Conservation (phyloP, 37 sponge, comb jelly and placozoan species). For the Agelas oroides region DNA sequence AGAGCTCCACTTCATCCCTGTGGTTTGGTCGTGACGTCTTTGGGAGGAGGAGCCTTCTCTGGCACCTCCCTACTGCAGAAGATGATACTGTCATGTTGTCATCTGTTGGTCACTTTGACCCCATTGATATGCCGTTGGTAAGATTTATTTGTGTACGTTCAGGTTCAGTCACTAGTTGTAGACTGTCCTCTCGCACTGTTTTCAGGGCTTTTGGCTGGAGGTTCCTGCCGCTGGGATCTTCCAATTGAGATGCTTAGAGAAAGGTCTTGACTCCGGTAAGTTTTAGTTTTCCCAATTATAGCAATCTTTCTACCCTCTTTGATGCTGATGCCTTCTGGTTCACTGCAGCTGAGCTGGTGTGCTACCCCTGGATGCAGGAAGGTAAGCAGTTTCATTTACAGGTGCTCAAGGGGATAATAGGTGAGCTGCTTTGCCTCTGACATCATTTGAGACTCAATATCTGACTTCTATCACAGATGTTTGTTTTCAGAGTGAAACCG, state of each 20-base stretch:
- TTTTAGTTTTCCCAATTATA: no score
- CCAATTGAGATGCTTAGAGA: conserved; percentile 9
- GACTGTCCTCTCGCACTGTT: no score
- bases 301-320: no score
- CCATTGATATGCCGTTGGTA: conserved; percentile 24
- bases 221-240: conserved; percentile 77
- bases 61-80: conserved; percentile 61
- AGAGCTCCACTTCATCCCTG: conserved; percentile 51
- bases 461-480: conserved; percentile 1
- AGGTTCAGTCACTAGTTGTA: no score
- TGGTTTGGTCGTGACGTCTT: conserved; percentile 99
- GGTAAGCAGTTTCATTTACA: conserved; percentile 43
- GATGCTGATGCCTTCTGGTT: no score
- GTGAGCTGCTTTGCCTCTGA: no score
- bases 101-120: conserved; percentile 63
- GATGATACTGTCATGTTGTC: conserved; percentile 66
- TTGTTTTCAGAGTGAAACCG: conserved; percentile 22
- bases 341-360: conserved; percentile 27
- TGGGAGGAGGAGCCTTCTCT: conserved; percentile 93
- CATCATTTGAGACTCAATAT: no score
- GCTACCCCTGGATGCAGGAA: conserved; percentile 77
- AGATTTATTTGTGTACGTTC: neutral
- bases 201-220: conserved; percentile 77
- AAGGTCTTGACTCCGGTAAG: no score
- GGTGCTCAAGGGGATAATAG: no score